phyloP scores from a whole-genome alignment of 2,113 vertebrate genomes.

The Rutilus rutilus region DNA sequence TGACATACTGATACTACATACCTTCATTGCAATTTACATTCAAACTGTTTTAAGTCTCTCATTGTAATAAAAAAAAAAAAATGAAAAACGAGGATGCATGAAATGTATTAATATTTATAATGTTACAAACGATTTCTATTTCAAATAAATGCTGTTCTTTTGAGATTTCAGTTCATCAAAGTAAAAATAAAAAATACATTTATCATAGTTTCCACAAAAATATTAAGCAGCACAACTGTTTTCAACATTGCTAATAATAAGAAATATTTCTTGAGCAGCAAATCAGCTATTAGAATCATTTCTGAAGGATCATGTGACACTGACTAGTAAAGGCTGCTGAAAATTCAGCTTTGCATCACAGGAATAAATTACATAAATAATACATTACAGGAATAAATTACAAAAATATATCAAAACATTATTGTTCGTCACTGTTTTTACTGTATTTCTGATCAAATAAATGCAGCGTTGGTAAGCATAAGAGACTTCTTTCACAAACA shows the following conservation, averaged over 20 bases:
- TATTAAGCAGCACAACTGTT: neutral
- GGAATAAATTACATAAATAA: neutral
- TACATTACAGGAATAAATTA: neutral
- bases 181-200: neutral
- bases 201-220: neutral
- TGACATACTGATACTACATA: no score
- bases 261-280: neutral
- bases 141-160: neutral
- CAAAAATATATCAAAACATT: neutral
- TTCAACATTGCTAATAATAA: neutral
- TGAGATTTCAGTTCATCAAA: neutral
- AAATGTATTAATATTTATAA: no score
- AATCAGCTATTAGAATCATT: no score
- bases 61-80: no score
- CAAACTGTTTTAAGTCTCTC: neutral
- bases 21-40: neutral
- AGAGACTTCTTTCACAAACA: neutral
- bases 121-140: neutral
- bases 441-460: neutral
- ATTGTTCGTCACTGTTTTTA: neutral
- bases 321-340: neutral
- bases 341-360: neutral
- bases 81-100: no score
- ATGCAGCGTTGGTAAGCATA: neutral
- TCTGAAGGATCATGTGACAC: no score